Evolutionary conservation across 2,113 vertebrate species (phyloP).

Genomic region (Pholis gunnellus): DNA sequence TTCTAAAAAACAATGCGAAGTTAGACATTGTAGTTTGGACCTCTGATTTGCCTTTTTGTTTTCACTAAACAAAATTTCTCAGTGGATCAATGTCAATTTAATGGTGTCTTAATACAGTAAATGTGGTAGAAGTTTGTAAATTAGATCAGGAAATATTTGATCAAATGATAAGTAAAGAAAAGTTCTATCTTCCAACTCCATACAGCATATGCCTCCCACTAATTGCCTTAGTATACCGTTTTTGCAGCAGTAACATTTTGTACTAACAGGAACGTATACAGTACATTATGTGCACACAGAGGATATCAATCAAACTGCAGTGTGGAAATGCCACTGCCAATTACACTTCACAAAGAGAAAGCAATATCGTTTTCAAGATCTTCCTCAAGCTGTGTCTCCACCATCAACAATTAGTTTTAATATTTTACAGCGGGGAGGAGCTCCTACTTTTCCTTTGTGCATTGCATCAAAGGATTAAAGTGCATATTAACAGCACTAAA

Average conservation of each 20-base stretch:
- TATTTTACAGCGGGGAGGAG: not conserved
- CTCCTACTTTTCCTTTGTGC: not conserved
- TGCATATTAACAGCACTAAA: not conserved
- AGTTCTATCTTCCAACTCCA: not conserved
- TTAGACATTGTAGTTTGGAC: not conserved
- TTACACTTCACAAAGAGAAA: conserved; percentile 4
- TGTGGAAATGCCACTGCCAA: not conserved
- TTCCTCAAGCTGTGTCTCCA: not conserved
- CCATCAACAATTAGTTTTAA: not conserved
- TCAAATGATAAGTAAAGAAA: conserved; percentile 10
- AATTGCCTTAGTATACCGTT: not conserved
- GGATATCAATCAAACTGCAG: conserved; percentile 6
- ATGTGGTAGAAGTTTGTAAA: not conserved
- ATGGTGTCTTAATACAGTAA: not conserved
- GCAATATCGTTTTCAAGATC: not conserved
- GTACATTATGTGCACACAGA: not conserved
- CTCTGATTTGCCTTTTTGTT: not conserved
- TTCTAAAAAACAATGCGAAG: not conserved
- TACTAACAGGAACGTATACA: conserved; percentile 10
- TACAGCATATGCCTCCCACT: too few species aligned
- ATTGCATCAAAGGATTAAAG: not conserved
- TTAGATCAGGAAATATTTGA: conserved; percentile 8
- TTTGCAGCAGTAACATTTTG: conserved; percentile 1
- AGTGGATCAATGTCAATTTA: not conserved
- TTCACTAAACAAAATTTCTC: not conserved